Evolutionary conservation across 2,113 vertebrate genomes (phyloP).

Genomic region (Austrofundulus limnaeus): DNA sequence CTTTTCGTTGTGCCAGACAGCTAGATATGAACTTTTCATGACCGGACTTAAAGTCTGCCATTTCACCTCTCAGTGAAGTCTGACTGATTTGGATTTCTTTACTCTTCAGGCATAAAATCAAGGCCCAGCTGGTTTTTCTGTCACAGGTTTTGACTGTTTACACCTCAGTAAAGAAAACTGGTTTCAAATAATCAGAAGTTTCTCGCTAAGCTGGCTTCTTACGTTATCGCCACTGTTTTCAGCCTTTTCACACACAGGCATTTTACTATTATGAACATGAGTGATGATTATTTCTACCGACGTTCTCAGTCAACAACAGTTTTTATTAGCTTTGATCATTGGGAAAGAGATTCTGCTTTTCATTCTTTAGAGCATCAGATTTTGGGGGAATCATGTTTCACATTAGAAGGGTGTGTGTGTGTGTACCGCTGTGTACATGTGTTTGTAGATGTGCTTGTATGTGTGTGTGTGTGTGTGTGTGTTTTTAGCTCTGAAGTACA

Average conservation of each 20-base stretch:
- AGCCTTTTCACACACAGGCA: slow-evolving; percentile 18
- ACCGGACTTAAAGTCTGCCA: slow-evolving; percentile 6
- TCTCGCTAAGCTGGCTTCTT: slow-evolving; percentile 33
- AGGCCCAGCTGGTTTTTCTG: slow-evolving; percentile 31
- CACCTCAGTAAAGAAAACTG: slow-evolving; percentile 41
- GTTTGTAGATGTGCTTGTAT: slow-evolving; percentile 25
- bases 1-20: slow-evolving; percentile 22
- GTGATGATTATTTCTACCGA: slow-evolving; percentile 18
- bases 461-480: slow-evolving; percentile 38
- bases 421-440: slow-evolving; percentile 24
- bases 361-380: slow-evolving; percentile 8
- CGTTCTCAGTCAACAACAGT: slow-evolving; percentile 8
- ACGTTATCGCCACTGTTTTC: not conserved
- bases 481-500: slow-evolving; percentile 58
- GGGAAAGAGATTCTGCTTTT: not conserved
- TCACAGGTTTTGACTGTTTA: slow-evolving; percentile 60
- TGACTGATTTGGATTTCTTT: slow-evolving; percentile 21
- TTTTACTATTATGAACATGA: slow-evolving; percentile 34
- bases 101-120: slow-evolving; percentile 16
- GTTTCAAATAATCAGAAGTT: slow-evolving; percentile 36
- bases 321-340: slow-evolving; percentile 20
- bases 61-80: slow-evolving; percentile 7
- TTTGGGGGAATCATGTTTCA: slow-evolving; percentile 18
- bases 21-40: slow-evolving; percentile 15
- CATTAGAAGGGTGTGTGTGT: slow-evolving; percentile 34